Base-by-base conservation (phyloP, 2,888 invertebrate genomes). In the Tridacna crocea region DNA sequence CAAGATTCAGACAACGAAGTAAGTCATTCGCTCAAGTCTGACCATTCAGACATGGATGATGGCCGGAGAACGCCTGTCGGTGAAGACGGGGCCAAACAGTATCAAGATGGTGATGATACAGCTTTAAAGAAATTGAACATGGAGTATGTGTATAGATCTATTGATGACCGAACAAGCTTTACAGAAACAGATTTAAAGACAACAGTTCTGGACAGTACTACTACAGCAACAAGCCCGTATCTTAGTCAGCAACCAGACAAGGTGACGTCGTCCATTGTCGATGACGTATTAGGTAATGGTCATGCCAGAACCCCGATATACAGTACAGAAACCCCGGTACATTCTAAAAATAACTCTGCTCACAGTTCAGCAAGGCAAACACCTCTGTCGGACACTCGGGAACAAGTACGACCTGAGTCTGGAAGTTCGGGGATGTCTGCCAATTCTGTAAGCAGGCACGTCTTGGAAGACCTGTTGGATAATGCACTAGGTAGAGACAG, bases 31-130 rank as follows among this genome's bases (percentile, higher is more conserved):
- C 47, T 77, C 47, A 86, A 87, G 60, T 76, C 83, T 3, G 84
- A 88, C 13, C 79, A 74, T 74, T 77, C 83, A 10, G 87, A 87
- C 47, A 60, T 80, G 47, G 80, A 81, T 27, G 83, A 85, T 55
- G 82, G 87, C 51, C 80, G 91, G 8, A 77, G 89, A 46, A 90
- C 89, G 24, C 91, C 91, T 13, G 86, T 91, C 12, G 91, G 91
- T 8, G 91, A 91, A 79, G 89, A 88, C 48, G 89, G 88, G 0
- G 78, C 78, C 0, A 89, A 90, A 55, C 79, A 87, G n/a, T 90
- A 86, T 76, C 85, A 88, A 72, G 89, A 90, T 78, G 85, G 87
- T 12, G 86, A 82, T 68, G 79, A 75, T 47, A 72, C 79, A 19
- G 22, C 70, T 17, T 61, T 79, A 13, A 77, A 79, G 63, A 75